phyloP scores from a whole-genome alignment of 2,113 vertebrate species.

The Pteronura brasiliensis region DNA sequence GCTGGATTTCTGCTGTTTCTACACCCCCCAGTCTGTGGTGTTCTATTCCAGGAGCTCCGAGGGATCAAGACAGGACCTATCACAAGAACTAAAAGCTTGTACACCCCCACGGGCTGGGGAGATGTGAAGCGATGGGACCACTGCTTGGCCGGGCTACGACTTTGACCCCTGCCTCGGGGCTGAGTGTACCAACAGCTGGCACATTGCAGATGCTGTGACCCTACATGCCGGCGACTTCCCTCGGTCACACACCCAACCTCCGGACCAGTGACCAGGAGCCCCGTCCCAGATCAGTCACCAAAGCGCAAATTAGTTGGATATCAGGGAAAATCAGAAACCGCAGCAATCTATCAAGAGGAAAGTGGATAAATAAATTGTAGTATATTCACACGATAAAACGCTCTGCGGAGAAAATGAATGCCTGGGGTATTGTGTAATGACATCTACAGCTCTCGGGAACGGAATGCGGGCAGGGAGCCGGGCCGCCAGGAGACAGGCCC shows the following conservation, averaged over 20 bases:
- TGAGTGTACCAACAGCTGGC: accelerated
- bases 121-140: accelerated
- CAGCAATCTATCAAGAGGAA: background rate
- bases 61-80: accelerated
- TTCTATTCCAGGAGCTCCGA: too few relatives aligned
- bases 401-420: background rate
- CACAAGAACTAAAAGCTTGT: too few relatives aligned
- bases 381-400: background rate
- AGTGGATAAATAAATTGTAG: slow-evolving; percentile 12
- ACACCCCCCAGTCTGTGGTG: background rate
- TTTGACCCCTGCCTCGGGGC: accelerated
- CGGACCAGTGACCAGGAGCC: accelerated
- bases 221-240: background rate
- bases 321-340: background rate
- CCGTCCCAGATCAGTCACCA: accelerated
- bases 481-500: background rate
- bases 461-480: background rate
- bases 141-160: accelerated
- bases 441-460: background rate
- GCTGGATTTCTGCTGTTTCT: background rate
- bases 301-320: background rate
- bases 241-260: accelerated
- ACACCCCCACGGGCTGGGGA: accelerated
- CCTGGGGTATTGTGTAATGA: background rate
- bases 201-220: accelerated